A percentile compares a stretch with the other conserved stretches of the same genome.
Evolutionary conservation across 2,888 invertebrate genomes (phyloP).

Genomic region (Cabera pusaria): DNA sequence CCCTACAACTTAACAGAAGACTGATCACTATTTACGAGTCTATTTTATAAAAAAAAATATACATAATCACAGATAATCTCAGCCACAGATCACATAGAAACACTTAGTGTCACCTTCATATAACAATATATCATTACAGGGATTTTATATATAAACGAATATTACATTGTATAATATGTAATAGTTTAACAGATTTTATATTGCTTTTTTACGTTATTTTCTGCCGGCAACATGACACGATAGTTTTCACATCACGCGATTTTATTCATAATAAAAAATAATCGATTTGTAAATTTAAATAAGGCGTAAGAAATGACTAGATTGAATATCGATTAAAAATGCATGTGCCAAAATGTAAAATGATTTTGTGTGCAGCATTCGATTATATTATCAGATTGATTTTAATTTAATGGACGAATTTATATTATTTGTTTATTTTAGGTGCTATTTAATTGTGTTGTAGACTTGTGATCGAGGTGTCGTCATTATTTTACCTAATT

Average conservation of each 20-base stretch:
- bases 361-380: slow-evolving; percentile 30
- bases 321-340: slow-evolving; percentile 35
- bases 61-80: slow-evolving; percentile 44
- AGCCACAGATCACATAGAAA: slow-evolving; percentile 38
- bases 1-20: slow-evolving; percentile 73
- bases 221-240: slow-evolving; percentile 39
- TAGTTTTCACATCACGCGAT: slow-evolving; percentile 19
- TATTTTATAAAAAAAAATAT: slow-evolving; percentile 78
- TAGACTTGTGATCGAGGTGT: slow-evolving; percentile 63
- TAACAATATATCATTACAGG: slow-evolving; percentile 83
- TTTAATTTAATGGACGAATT: slow-evolving; percentile 1
- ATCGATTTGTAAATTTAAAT: slow-evolving; percentile 34
- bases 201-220: slow-evolving; percentile 59
- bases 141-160: slow-evolving; percentile 81
- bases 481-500: slow-evolving; percentile 74
- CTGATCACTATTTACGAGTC: slow-evolving; percentile 80
- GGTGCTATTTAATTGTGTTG: slow-evolving; percentile 45
- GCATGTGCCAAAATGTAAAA: slow-evolving; percentile 68
- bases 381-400: slow-evolving; percentile 33
- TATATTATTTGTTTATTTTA: slow-evolving; percentile 10
- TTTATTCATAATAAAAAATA: slow-evolving; percentile 25
- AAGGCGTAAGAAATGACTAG: slow-evolving; percentile 27
- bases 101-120: slow-evolving; percentile 60
- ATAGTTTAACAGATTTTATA: slow-evolving; percentile 71
- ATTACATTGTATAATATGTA: slow-evolving; percentile 75